Conservation (phyloP, 2,113 vertebrate species). For the Hydrolagus affinis region DNA sequence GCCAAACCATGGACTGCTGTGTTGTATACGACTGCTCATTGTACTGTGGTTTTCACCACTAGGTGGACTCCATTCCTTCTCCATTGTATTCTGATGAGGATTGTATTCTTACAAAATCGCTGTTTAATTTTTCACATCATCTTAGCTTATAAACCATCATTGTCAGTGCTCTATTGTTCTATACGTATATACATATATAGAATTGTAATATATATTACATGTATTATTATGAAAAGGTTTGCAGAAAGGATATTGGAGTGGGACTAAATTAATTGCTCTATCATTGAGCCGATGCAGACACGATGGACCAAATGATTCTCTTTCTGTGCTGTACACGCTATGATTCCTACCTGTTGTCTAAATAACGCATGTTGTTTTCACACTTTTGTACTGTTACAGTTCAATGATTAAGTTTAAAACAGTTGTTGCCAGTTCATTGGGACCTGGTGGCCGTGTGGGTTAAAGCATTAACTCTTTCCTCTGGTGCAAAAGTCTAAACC, state of each 20-base stretch:
- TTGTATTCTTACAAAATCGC: neutral
- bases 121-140: neutral
- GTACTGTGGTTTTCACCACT: neutral
- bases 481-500: neutral
- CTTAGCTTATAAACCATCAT: no score
- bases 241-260: no score
- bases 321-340: no score
- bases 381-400: neutral
- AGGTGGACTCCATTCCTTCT: constrained; percentile 8
- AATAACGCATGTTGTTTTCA: neutral
- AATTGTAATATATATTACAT: no score
- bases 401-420: neutral
- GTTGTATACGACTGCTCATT: neutral
- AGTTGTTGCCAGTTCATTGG: neutral
- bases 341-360: no score
- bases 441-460: neutral
- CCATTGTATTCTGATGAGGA: neutral
- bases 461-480: neutral
- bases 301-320: no score
- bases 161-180: no score
- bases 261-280: no score
- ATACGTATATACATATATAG: no score
- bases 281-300: no score
- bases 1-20: neutral
- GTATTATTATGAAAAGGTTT: no score